Conservation (phyloP, 2,888 invertebrate species). For the Encarsia formosa region DNA sequence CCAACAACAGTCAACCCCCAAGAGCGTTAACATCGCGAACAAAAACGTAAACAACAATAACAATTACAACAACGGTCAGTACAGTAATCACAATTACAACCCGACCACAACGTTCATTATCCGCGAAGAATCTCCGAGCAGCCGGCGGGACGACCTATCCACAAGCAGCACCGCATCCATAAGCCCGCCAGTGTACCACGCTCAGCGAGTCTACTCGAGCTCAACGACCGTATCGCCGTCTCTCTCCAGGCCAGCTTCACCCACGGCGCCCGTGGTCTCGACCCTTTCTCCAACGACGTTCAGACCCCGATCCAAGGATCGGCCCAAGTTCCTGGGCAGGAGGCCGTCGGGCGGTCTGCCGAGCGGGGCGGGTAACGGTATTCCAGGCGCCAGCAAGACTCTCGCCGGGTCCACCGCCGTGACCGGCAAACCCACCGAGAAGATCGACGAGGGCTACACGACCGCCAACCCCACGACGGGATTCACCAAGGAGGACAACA, state of each 20-base stretch:
- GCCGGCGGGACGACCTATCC: constrained; percentile 4
- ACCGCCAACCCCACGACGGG: neutral
- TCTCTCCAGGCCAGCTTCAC: neutral
- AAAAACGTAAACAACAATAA: too few relatives aligned
- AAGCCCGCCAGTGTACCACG: too few relatives aligned
- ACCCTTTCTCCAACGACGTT: neutral
- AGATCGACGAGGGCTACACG: neutral
- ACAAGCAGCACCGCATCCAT: constrained; percentile 2
- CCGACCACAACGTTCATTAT: constrained; percentile 2
- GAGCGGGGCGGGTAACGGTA: constrained; percentile 33
- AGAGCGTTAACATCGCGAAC: too few relatives aligned
- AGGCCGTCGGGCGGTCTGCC: constrained; percentile 32
- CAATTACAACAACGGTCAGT: too few relatives aligned
- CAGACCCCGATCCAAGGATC: neutral
- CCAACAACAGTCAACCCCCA: neutral
- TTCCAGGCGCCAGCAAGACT: constrained; percentile 32
- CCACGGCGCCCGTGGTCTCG: neutral
- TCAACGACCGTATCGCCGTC: too few relatives aligned
- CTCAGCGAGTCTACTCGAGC: too few relatives aligned
- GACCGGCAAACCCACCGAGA: constrained; percentile 16
- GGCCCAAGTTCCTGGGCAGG: constrained; percentile 17
- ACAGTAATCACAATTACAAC: too few relatives aligned
- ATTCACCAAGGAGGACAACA: too few relatives aligned
- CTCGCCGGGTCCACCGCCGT: constrained; percentile 32
- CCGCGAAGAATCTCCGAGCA: constrained; percentile 1